Percentiles rank a stretch among this genome's conserved stretches.
Conservation (phyloP, 2,797 vertebrate genomes). For the Sphenopsis melanotis region DNA sequence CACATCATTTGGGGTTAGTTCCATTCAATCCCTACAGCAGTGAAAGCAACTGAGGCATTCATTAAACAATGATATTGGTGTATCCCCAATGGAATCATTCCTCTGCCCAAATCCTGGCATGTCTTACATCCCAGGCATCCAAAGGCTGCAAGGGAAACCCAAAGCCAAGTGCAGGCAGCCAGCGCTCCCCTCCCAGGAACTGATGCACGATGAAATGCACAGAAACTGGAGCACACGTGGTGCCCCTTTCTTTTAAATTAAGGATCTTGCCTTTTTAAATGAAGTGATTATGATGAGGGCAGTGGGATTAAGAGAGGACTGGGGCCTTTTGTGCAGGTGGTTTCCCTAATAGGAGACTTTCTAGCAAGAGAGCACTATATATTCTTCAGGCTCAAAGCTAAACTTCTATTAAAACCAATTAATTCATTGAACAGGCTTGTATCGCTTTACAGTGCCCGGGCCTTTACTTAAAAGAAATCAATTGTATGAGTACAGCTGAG, state of each 20-base stretch:
- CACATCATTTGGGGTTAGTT: not conserved
- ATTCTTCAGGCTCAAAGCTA: slow-evolving; percentile 54
- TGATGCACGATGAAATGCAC: not conserved
- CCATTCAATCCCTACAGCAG: not conserved
- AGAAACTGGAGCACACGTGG: not conserved
- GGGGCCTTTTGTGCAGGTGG: slow-evolving; percentile 36
- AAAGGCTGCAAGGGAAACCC: not conserved
- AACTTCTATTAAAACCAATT: slow-evolving; percentile 76
- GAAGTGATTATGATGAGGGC: slow-evolving; percentile 24
- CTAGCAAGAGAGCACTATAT: slow-evolving; percentile 24
- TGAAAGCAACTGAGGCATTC: not conserved
- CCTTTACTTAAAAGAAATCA: slow-evolving; percentile 85
- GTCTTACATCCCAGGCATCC: not conserved
- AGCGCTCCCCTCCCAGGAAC: not conserved
- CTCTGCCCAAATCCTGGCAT: not conserved
- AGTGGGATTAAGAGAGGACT: slow-evolving; percentile 24
- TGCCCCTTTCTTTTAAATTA: slow-evolving; percentile 11
- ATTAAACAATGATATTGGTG: not conserved
- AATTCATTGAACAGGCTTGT: slow-evolving; percentile 67
- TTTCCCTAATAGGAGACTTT: slow-evolving; percentile 47
- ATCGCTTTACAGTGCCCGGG: slow-evolving; percentile 67
- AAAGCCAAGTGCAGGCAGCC: not conserved
- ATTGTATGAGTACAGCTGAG: slow-evolving; percentile 87
- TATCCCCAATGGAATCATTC: not conserved
- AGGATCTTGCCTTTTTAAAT: slow-evolving; percentile 22